These are phyloP conservation scores for Atta colombica DNA, from an alignment of 1,140 invertebrate species.

Conservation along the genomic window DNA sequence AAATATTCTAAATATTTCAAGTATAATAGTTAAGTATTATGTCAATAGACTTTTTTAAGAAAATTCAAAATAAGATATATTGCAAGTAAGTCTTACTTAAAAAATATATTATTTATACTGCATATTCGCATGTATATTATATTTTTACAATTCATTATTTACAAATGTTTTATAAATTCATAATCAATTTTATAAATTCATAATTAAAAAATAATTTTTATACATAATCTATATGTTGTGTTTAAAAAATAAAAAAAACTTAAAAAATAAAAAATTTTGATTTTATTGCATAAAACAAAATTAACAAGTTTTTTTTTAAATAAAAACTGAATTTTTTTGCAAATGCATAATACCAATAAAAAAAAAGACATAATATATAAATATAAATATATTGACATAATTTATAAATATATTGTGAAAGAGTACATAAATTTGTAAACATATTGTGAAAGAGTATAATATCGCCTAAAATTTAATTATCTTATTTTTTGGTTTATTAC, in stretches of 20 bases:
- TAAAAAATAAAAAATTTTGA: background rate
- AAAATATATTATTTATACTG: background rate
- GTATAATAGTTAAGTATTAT: too few species aligned
- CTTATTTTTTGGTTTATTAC: constrained; percentile 71
- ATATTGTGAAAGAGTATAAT: constrained; percentile 4
- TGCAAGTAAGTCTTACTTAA: background rate
- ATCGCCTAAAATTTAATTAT: constrained; percentile 81
- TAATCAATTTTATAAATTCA: background rate
- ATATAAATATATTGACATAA: background rate
- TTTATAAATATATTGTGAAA: background rate
- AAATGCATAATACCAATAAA: background rate
- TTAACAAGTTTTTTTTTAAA: background rate
- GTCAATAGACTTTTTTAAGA: too few species aligned
- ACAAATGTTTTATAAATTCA: background rate
- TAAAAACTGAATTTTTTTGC: background rate
- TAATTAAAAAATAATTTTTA: constrained; percentile 1
- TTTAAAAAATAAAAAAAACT: background rate
- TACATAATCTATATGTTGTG: too few species aligned
- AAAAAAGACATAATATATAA: background rate
- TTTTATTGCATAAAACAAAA: background rate
- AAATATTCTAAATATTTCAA: too few species aligned
- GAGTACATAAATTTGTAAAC: background rate
- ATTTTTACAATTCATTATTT: constrained; percentile 16
- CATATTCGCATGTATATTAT: background rate
- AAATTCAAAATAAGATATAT: background rate